These are phyloP conservation scores for Mesoclemmys tuberculata DNA, from an alignment of 2,113 vertebrate species.

Conservation along the genomic window DNA sequence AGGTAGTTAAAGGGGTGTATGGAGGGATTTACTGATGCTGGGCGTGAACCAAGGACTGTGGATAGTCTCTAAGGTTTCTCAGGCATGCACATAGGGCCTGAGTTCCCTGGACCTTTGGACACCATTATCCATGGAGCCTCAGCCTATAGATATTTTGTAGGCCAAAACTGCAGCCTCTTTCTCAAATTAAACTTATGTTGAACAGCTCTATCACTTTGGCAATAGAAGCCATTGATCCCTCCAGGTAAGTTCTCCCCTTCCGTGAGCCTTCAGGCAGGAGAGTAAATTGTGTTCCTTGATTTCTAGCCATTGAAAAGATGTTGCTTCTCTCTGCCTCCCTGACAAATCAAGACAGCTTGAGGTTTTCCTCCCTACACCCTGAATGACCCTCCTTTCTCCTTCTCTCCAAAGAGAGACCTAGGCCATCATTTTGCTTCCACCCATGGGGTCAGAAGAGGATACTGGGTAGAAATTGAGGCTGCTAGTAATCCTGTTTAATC, in stretches of 20 bases:
- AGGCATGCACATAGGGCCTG: background rate
- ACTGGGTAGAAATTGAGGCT: background rate
- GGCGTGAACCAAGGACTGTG: background rate
- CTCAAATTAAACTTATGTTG: background rate
- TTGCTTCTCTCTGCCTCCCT: background rate
- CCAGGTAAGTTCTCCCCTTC: background rate
- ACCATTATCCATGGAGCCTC: accelerated
- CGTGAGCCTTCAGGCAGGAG: background rate
- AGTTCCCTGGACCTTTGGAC: background rate
- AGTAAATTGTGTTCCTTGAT: background rate
- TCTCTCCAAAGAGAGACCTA: background rate
- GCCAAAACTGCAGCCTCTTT: background rate
- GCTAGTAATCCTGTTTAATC: constrained; percentile 11
- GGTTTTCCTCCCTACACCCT: background rate
- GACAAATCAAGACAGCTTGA: background rate
- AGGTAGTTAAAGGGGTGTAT: background rate
- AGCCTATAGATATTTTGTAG: background rate
- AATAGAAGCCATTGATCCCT: background rate
- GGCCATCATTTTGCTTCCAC: background rate
- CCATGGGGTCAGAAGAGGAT: background rate
- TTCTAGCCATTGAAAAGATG: background rate
- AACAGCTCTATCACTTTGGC: no score
- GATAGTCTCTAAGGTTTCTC: background rate
- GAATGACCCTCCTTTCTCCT: background rate
- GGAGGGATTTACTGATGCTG: background rate